A percentile compares a stretch with the other conserved stretches of the same genome.
Evolutionary conservation across 2,888 invertebrate genomes (phyloP).

Genomic region (Andrena trimmerana): DNA sequence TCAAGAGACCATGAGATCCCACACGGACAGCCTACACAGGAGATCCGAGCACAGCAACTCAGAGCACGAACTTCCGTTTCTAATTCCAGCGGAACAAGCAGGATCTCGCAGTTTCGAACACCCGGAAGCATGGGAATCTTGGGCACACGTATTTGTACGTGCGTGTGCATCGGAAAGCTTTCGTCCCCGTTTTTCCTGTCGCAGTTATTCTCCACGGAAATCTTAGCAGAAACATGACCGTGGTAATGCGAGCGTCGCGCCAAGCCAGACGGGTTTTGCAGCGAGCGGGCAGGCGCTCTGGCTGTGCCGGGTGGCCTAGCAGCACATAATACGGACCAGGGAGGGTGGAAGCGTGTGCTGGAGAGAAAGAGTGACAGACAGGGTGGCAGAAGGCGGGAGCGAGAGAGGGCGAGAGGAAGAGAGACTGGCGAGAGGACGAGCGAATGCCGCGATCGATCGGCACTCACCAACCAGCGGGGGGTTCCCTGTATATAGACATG

Average conservation of each 20-base stretch:
- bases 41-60: background rate
- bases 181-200: slow-evolving; percentile 33
- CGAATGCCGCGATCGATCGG: slow-evolving; percentile 79
- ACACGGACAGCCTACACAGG: background rate
- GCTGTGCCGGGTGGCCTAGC: slow-evolving; percentile 66
- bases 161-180: slow-evolving; percentile 12
- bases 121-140: slow-evolving; percentile 1
- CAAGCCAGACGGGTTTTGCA: slow-evolving; percentile 75
- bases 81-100: slow-evolving; percentile 37
- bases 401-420: slow-evolving; percentile 41
- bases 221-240: slow-evolving; percentile 61
- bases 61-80: slow-evolving; percentile 39
- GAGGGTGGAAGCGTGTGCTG: slow-evolving; percentile 27
- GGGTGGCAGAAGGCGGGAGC: slow-evolving; percentile 15
- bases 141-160: background rate
- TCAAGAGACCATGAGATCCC: background rate
- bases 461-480: slow-evolving; percentile 73
- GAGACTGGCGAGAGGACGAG: slow-evolving; percentile 65
- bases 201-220: slow-evolving; percentile 52
- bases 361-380: slow-evolving; percentile 24
- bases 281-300: slow-evolving; percentile 68
- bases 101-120: slow-evolving; percentile 16
- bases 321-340: slow-evolving; percentile 39
- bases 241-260: slow-evolving; percentile 64
- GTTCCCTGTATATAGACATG: slow-evolving; percentile 63